phyloP scores from a whole-genome alignment of 2,113 vertebrate species.

The Butorides virescens region DNA sequence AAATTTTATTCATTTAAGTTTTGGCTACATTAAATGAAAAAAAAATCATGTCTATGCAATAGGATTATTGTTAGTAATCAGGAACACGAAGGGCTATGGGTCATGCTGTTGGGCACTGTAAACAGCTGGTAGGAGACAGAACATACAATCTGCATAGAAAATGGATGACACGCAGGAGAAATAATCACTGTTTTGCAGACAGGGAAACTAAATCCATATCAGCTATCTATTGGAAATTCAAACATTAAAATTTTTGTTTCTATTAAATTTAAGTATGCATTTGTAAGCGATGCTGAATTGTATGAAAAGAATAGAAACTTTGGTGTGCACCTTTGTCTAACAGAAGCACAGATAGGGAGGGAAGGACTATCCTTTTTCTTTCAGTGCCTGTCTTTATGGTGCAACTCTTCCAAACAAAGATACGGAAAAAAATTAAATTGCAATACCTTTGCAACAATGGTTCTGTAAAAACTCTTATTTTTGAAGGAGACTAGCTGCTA shows the following conservation, averaged over 20 bases:
- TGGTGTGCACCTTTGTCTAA: neutral
- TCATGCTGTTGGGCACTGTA: neutral
- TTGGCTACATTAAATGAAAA: neutral
- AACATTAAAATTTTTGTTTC: neutral
- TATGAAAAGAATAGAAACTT: neutral
- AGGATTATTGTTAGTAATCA: neutral
- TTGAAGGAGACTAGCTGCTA: neutral
- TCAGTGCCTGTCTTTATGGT: neutral
- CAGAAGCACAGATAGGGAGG: neutral
- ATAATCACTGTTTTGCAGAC: neutral
- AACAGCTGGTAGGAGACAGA: neutral
- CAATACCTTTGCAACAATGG: neutral
- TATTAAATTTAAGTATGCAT: neutral
- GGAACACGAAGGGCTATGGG: accelerated
- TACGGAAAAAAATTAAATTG: neutral
- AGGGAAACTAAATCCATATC: neutral
- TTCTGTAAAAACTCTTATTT: neutral
- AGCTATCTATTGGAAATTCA: neutral
- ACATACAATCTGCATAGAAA: neutral
- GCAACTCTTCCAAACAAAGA: neutral
- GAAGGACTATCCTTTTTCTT: neutral
- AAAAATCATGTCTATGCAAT: neutral
- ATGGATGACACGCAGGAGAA: neutral
- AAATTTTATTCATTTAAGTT: neutral
- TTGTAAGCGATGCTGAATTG: neutral